These are phyloP conservation scores for Morinoia aosen DNA, from an alignment of 2,888 invertebrate species.

Conservation along the genomic window DNA sequence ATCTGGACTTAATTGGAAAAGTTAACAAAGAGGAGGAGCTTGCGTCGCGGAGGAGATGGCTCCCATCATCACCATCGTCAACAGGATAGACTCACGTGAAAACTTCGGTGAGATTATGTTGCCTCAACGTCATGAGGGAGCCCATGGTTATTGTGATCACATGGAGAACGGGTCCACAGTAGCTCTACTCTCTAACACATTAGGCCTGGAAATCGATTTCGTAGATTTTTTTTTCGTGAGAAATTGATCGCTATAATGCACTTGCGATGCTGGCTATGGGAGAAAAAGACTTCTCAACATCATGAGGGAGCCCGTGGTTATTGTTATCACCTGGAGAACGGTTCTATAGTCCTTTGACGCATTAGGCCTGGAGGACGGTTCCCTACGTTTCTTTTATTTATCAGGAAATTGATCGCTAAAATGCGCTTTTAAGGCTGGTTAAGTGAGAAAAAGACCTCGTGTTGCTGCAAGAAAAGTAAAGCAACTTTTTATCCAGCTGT, in stretches of 20 bases:
- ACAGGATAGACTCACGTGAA: conserved; percentile 24
- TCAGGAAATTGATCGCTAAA: too few relatives aligned
- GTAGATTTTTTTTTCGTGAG: too few relatives aligned
- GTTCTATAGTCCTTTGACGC: too few relatives aligned
- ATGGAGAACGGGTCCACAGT: neutral
- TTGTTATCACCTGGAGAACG: too few relatives aligned
- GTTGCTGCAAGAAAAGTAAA: too few relatives aligned
- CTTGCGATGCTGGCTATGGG: neutral
- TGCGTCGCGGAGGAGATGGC: neutral
- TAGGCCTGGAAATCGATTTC: neutral
- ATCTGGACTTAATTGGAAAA: conserved; percentile 44
- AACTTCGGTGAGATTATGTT: neutral
- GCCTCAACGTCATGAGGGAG: neutral
- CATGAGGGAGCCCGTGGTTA: too few relatives aligned
- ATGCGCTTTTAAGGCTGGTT: too few relatives aligned
- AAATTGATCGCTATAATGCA: neutral
- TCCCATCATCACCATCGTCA: conserved; percentile 33
- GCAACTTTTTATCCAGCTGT: too few relatives aligned
- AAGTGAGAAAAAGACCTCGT: too few relatives aligned
- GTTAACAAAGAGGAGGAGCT: conserved; percentile 10
- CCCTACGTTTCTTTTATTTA: too few relatives aligned
- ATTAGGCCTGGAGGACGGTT: too few relatives aligned
- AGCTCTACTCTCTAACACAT: neutral
- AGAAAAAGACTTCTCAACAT: too few relatives aligned
- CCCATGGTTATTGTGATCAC: neutral